Percentiles rank a stretch among this genome's conserved stretches.
phyloP scores from a whole-genome alignment of 2,888 invertebrate species.

The Maniola hyperantus region DNA sequence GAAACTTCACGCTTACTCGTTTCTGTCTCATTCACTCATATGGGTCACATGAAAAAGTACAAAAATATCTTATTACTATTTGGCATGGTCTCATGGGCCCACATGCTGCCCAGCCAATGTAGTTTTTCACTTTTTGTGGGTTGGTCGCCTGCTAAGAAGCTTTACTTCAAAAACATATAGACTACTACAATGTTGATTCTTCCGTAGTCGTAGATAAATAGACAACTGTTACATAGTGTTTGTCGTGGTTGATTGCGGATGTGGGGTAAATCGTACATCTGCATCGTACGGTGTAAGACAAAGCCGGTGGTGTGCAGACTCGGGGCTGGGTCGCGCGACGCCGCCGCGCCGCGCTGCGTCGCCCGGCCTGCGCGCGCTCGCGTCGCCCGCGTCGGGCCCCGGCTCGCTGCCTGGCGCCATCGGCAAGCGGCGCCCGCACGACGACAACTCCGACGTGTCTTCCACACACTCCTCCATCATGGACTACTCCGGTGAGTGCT shows the following conservation, averaged over 20 bases:
- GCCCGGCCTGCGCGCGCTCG: conserved; percentile 91
- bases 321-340: conserved; percentile 93
- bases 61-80: too few relatives aligned
- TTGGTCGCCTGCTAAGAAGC: too few relatives aligned
- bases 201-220: background rate
- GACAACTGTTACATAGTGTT: background rate
- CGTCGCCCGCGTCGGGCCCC: conserved; percentile 87
- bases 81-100: too few relatives aligned
- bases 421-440: conserved; percentile 88
- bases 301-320: conserved; percentile 81
- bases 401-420: conserved; percentile 90
- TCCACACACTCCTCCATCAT: conserved; percentile 93
- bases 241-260: background rate
- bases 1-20: too few relatives aligned
- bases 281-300: background rate
- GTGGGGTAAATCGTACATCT: background rate
- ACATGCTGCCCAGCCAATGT: too few relatives aligned
- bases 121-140: too few relatives aligned
- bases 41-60: too few relatives aligned
- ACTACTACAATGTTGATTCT: background rate
- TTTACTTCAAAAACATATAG: too few relatives aligned
- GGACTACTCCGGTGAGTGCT: conserved; percentile 89
- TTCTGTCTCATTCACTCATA: too few relatives aligned
- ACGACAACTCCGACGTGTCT: conserved; percentile 94
- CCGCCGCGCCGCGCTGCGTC: conserved; percentile 94